Evolutionary conservation across 2,113 vertebrate species (phyloP).

Genomic region (Hassar affinis): DNA sequence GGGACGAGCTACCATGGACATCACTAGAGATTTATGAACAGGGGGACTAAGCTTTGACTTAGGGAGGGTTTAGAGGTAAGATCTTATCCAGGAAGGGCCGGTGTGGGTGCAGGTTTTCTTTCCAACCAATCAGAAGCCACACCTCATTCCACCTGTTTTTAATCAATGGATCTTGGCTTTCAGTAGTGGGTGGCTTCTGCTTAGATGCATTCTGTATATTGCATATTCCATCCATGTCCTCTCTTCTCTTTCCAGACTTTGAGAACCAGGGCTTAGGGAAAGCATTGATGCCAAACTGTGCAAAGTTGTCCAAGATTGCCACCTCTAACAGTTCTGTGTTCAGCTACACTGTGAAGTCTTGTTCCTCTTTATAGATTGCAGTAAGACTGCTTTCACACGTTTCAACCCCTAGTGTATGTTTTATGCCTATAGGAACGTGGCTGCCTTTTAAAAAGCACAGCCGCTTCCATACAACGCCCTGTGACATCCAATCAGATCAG

Average conservation of each 20-base stretch:
- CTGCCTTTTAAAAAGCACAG: background rate
- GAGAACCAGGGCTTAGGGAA: background rate
- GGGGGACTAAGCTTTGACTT: no score
- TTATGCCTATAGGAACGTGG: background rate
- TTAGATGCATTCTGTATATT: background rate
- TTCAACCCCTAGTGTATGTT: background rate
- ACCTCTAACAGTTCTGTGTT: background rate
- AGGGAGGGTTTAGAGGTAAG: no score
- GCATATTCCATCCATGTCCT: background rate
- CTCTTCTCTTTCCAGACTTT: background rate
- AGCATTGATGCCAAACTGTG: background rate
- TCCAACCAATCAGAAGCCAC: no score
- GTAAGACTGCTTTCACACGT: slow-evolving; percentile 15
- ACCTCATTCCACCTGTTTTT: no score
- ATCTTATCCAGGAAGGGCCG: no score
- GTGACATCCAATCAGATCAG: background rate
- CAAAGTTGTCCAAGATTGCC: background rate
- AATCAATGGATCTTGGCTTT: no score
- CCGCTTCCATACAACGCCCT: background rate
- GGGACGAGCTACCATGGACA: no score
- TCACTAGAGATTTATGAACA: no score
- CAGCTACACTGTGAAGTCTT: slow-evolving; percentile 13
- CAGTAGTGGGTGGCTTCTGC: no score
- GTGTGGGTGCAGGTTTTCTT: no score
- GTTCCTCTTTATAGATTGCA: background rate